Percentiles rank a stretch among this genome's conserved stretches.
These are phyloP conservation scores for Octomys mimax DNA, from an alignment of 2,797 vertebrate genomes.

Conservation along the genomic window DNA sequence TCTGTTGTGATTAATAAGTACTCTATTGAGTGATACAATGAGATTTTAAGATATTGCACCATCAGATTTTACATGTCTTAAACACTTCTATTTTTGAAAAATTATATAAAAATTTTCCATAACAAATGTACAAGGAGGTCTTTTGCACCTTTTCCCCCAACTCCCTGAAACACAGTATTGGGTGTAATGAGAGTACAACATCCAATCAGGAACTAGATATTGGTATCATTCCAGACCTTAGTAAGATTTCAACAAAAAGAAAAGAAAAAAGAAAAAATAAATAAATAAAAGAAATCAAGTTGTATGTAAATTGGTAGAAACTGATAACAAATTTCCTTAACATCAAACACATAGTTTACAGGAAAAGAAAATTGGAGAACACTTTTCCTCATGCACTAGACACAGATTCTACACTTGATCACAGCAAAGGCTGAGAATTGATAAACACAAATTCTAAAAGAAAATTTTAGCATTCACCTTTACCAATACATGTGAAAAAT, in stretches of 20 bases:
- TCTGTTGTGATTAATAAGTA: conserved; percentile 15
- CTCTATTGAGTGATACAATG: background rate
- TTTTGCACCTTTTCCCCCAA: background rate
- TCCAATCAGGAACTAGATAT: background rate
- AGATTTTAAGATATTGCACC: background rate
- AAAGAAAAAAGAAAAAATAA: conserved; percentile 2
- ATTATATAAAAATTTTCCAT: background rate
- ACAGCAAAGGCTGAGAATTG: no score
- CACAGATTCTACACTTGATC: background rate
- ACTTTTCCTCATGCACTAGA: background rate
- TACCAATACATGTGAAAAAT: background rate
- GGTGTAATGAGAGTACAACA: background rate
- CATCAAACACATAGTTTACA: background rate
- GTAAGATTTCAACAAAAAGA: background rate
- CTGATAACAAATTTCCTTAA: background rate
- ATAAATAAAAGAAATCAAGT: background rate
- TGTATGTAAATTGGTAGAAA: background rate
- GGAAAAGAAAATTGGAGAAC: background rate
- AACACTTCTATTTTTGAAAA: background rate
- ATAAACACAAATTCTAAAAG: background rate
- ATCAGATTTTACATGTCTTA: background rate
- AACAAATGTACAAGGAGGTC: background rate
- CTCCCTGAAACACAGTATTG: background rate
- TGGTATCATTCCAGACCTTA: background rate
- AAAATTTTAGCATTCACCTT: background rate